Percentiles rank a stretch among this genome's conserved stretches.
Evolutionary conservation across 1,140 invertebrate species (phyloP).

Genomic region (Laupala kohalensis): DNA sequence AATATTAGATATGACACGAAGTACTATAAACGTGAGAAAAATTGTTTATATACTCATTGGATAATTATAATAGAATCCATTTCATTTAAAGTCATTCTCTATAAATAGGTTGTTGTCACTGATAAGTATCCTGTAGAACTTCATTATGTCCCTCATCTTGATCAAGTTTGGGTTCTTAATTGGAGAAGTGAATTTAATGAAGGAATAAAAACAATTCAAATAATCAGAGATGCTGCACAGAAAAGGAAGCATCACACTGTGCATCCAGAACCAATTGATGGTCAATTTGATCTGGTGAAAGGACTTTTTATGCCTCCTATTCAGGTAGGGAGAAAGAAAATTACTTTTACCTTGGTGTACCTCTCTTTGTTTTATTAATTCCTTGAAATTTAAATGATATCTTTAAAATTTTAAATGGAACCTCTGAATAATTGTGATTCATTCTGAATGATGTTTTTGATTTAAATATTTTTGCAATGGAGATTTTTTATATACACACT

Average conservation of each 20-base stretch:
- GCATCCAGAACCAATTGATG: slow-evolving; percentile 66
- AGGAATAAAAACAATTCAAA: slow-evolving; percentile 59
- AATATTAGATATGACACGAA: too few species aligned
- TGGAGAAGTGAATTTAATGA: slow-evolving; percentile 44
- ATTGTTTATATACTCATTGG: too few species aligned
- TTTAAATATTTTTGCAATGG: too few species aligned
- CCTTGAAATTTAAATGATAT: too few species aligned
- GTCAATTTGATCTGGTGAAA: slow-evolving; percentile 62
- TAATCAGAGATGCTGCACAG: slow-evolving; percentile 61
- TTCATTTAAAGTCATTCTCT: slow-evolving; percentile 11
- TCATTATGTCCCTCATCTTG: slow-evolving; percentile 56
- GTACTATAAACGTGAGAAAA: too few species aligned
- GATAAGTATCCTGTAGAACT: slow-evolving; percentile 62
- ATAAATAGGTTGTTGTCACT: slow-evolving; percentile 61
- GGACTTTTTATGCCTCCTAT: slow-evolving; percentile 54
- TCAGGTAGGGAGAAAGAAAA: slow-evolving; percentile 34
- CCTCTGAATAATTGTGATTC: too few species aligned
- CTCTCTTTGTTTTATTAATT: not conserved
- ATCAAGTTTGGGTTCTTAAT: slow-evolving; percentile 69
- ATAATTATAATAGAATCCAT: too few species aligned
- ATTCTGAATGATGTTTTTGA: too few species aligned
- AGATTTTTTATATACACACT: too few species aligned
- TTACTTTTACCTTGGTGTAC: not conserved
- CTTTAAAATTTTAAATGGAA: too few species aligned
- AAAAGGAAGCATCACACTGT: slow-evolving; percentile 65